Percentiles rank a stretch among this genome's conserved stretches.
phyloP scores from a whole-genome alignment of 2,797 vertebrate genomes.

The Sarcoramphus papa region DNA sequence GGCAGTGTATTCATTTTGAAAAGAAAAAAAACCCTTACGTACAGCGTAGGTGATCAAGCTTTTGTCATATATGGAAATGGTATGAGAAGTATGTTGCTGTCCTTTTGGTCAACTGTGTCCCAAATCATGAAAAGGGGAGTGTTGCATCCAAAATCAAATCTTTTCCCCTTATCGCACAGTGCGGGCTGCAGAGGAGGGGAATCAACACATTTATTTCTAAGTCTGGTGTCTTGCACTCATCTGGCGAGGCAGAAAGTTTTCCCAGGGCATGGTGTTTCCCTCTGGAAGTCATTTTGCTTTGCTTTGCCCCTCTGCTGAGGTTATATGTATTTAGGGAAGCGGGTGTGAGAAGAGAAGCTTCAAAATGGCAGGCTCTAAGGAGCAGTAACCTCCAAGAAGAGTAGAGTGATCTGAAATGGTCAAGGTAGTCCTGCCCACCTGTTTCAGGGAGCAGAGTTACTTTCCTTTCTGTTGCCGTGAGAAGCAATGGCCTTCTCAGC shows the following conservation, averaged over 20 bases:
- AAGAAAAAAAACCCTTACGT: background rate
- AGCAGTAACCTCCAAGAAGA: background rate
- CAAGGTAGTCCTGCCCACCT: background rate
- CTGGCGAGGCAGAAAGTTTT: background rate
- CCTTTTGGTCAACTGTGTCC: background rate
- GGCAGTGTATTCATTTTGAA: background rate
- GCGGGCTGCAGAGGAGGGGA: background rate
- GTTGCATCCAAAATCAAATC: background rate
- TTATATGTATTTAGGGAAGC: background rate
- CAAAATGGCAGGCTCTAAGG: background rate
- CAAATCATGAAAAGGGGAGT: background rate
- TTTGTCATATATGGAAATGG: conserved; percentile 10
- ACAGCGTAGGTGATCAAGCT: background rate
- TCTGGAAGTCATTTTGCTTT: background rate
- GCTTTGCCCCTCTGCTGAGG: background rate
- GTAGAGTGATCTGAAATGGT: background rate
- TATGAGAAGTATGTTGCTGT: background rate
- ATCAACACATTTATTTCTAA: background rate
- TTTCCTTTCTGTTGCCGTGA: background rate
- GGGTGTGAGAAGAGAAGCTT: background rate
- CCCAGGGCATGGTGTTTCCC: background rate
- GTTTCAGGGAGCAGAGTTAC: background rate
- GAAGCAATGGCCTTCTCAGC: background rate
- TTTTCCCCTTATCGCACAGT: background rate
- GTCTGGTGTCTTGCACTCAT: background rate